Base-by-base conservation (phyloP, 2,113 vertebrate species). In the Narcine bancroftii region DNA sequence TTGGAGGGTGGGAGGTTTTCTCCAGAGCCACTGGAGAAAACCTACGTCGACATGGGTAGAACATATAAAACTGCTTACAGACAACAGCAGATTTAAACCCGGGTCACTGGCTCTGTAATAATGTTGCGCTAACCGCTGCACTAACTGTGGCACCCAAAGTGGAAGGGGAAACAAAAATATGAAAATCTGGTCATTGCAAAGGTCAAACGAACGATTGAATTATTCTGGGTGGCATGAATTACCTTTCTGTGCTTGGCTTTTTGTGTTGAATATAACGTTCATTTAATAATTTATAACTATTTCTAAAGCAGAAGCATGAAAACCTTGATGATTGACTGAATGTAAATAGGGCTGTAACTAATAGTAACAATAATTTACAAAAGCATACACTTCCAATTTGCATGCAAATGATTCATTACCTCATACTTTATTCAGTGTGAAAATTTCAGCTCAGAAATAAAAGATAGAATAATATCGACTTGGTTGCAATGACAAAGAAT, bases 291-390 rank as follows among this genome's bases (percentile, higher is more conserved):
- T 87, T 87, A 87, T 63, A 87, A 56, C n/a, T 56, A 36, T 36
- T 87, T 36, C 81, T 60, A 17, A 87, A 60, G 81, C 53, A 87
- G 36, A 87, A 85, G 60, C 60, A 85, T 60, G 81, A 63, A 87
- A 87, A 56, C 81, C 36, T 87, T 87, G 53, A 36, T 56, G 81
- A 87, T 60, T 63, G 81, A 87, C 81, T 60, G 53, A 87, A 87
- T 87, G 81, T 87, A 87, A 87, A 87, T 87, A 87, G 53, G 81
- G 53, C 81, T 87, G 81, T 87, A 87, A 87, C 81, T 87, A 87
- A 87, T n/a, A 87, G 81, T 60, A 60, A 87, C 81, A 63, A 60
- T 87, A 60, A 87, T 63, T 87, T 87, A 87, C 81, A 21, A 60
- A 60, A n/a, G 81, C 56, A 36, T 87, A 63, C 81, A 36, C 33